phyloP scores from a whole-genome alignment of 2,888 invertebrate species.

The Leucania comma region DNA sequence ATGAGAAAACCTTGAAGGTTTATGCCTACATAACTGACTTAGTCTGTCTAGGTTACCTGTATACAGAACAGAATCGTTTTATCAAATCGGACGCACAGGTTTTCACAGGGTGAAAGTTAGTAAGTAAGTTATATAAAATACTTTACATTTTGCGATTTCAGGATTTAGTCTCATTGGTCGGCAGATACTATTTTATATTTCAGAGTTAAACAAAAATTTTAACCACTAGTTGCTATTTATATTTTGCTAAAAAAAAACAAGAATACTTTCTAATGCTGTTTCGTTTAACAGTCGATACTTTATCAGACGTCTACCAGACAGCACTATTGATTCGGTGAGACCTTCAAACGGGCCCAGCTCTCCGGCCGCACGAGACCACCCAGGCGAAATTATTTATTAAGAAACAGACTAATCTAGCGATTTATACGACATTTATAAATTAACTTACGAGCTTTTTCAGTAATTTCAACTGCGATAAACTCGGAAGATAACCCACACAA shows the following conservation, averaged over 20 bases:
- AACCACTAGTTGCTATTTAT: neutral
- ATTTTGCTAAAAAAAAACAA: neutral
- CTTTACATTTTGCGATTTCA: too few relatives aligned
- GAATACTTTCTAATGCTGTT: neutral
- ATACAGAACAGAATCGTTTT: neutral
- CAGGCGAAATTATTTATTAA: neutral
- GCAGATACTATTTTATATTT: too few relatives aligned
- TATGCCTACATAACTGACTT: neutral
- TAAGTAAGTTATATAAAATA: too few relatives aligned
- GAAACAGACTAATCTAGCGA: neutral
- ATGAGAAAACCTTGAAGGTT: neutral
- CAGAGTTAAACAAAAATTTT: too few relatives aligned
- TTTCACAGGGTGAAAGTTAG: too few relatives aligned
- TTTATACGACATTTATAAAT: neutral
- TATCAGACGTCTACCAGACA: slow-evolving; percentile 2
- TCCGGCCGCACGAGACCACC: neutral
- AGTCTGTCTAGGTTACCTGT: neutral
- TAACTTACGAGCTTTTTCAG: neutral
- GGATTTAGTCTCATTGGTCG: too few relatives aligned
- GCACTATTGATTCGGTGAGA: slow-evolving; percentile 35
- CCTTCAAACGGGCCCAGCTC: neutral
- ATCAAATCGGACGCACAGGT: too few relatives aligned
- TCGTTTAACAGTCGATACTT: neutral
- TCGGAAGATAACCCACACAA: neutral
- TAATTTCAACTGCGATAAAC: neutral